Evolutionary conservation across 2,113 vertebrate species (phyloP).

Genomic region (Corythoichthys haematopterus): DNA sequence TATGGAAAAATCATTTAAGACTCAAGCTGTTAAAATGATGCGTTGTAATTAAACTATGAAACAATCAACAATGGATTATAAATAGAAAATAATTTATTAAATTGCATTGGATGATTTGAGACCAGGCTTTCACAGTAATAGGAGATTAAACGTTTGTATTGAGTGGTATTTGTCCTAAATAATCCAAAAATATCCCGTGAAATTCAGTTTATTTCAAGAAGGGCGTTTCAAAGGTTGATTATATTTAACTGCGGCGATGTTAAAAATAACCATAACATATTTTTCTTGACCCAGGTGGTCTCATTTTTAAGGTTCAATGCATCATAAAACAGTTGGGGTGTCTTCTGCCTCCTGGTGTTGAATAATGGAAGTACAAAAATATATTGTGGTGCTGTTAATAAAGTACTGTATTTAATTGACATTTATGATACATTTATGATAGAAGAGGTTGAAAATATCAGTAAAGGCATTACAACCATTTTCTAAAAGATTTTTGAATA

Average conservation of each 20-base stretch:
- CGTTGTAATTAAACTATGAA: slow-evolving; percentile 29
- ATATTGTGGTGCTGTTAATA: background rate
- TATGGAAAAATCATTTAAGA: slow-evolving; percentile 4
- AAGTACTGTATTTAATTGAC: background rate
- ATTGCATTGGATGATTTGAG: slow-evolving; percentile 32
- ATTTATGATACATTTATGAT: background rate
- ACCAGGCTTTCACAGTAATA: slow-evolving; percentile 24
- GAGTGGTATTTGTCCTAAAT: slow-evolving; percentile 14
- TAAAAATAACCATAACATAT: background rate
- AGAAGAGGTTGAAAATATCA: background rate
- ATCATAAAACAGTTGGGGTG: slow-evolving; percentile 3
- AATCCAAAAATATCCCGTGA: slow-evolving; percentile 10
- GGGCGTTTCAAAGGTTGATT: background rate
- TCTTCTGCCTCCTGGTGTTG: slow-evolving; percentile 44
- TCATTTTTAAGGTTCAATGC: background rate
- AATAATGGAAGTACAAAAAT: background rate
- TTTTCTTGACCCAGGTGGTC: background rate
- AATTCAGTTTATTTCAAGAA: background rate
- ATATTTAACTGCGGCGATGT: background rate
- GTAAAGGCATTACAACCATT: background rate
- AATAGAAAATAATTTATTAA: slow-evolving; percentile 43
- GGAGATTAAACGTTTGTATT: slow-evolving; percentile 26
- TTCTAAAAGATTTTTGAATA: too few relatives aligned
- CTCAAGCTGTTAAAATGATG: slow-evolving; percentile 31
- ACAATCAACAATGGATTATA: slow-evolving; percentile 26